Evolutionary conservation across 2,113 vertebrate genomes (phyloP).

Genomic region (Coracopsis vasa): DNA sequence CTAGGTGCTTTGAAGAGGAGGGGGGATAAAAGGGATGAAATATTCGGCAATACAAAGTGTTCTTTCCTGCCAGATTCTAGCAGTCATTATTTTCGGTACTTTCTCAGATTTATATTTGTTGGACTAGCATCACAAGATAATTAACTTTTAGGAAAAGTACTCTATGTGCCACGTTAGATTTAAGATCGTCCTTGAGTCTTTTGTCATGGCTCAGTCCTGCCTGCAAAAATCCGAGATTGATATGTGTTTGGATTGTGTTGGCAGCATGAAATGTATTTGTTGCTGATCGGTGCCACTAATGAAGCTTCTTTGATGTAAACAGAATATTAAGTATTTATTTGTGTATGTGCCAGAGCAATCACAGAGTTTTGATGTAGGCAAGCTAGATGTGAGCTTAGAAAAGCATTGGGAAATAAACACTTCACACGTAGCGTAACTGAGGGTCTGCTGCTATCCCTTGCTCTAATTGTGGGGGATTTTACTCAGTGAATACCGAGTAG

Average conservation of each 20-base stretch:
- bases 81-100: neutral
- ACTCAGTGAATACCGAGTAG: neutral
- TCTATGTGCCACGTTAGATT: neutral
- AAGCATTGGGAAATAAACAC: neutral
- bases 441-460: neutral
- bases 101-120: neutral
- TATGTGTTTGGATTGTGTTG: neutral
- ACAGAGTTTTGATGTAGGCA: neutral
- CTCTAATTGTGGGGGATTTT: neutral
- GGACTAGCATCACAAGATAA: neutral
- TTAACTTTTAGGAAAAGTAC: neutral
- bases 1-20: neutral
- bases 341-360: neutral
- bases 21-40: neutral
- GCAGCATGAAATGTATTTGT: constrained; percentile 4
- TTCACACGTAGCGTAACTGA: neutral
- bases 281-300: neutral
- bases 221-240: neutral
- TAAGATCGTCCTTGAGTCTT: neutral
- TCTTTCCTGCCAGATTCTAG: neutral
- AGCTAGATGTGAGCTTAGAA: neutral
- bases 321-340: constrained; percentile 43
- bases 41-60: neutral
- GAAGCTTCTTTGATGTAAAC: constrained; percentile 20
- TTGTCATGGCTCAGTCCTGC: neutral